These are phyloP conservation scores for Dynastes grantii DNA, from an alignment of 2,888 invertebrate genomes.

Conservation along the genomic window DNA sequence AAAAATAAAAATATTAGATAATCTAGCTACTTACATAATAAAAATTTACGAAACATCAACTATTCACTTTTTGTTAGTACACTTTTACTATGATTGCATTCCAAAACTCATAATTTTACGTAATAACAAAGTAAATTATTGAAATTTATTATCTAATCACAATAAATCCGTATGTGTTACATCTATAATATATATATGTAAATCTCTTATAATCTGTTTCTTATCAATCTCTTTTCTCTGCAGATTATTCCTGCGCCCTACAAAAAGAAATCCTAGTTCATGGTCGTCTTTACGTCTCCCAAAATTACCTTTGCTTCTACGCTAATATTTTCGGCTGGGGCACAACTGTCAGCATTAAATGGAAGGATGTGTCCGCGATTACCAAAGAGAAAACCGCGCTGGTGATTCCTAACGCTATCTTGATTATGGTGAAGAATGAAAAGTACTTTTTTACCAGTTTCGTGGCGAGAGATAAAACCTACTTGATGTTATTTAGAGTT, in stretches of 20 bases:
- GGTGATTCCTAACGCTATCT: conserved; percentile 97
- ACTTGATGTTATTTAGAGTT: conserved; percentile 94
- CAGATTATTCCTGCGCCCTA: conserved; percentile 97
- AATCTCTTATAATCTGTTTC: neutral
- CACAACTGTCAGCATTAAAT: conserved; percentile 86
- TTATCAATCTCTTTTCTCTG: conserved; percentile 60
- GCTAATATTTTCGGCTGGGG: conserved; percentile 99
- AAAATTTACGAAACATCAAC: too few species aligned
- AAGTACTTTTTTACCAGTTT: conserved; percentile 97
- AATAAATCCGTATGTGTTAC: too few species aligned
- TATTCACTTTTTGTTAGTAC: too few species aligned
- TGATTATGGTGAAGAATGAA: conserved; percentile 85
- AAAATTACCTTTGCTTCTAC: conserved; percentile 96
- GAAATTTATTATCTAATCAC: too few species aligned
- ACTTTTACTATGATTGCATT: too few species aligned
- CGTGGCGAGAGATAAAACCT: conserved; percentile 93
- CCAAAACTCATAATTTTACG: too few species aligned
- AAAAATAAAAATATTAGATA: too few species aligned
- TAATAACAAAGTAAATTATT: too few species aligned
- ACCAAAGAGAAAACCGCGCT: conserved; percentile 95
- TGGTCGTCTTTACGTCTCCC: conserved; percentile 95
- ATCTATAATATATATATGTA: neutral
- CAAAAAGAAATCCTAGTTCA: conserved; percentile 97
- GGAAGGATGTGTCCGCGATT: conserved; percentile 93
- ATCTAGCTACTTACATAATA: too few species aligned